phyloP scores from a whole-genome alignment of 2,888 invertebrate species.

The Scelioninae gen. 1 region DNA sequence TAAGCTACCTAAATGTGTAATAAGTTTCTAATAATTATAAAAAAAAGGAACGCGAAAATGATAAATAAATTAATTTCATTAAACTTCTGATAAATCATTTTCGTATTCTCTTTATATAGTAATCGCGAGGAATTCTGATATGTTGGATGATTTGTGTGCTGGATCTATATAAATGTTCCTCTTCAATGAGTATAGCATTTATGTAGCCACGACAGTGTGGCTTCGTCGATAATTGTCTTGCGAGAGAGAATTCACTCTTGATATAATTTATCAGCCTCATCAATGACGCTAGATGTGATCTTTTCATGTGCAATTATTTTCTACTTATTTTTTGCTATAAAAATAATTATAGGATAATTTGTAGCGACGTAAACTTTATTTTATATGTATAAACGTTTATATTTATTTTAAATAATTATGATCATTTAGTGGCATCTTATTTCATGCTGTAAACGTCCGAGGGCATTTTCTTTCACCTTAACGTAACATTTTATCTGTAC shows the following conservation, averaged over 20 bases:
- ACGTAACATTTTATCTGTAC: too few species aligned
- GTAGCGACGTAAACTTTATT: too few species aligned
- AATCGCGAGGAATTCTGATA: slow-evolving; percentile 29
- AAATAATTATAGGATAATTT: neutral
- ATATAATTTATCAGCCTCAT: slow-evolving; percentile 49
- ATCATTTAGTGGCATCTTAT: too few species aligned
- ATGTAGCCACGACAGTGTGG: slow-evolving; percentile 36
- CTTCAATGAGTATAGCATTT: slow-evolving; percentile 39
- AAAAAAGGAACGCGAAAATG: neutral
- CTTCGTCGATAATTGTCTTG: slow-evolving; percentile 54
- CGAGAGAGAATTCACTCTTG: slow-evolving; percentile 53
- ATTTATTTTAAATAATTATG: too few species aligned
- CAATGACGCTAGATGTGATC: slow-evolving; percentile 37
- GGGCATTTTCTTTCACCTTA: too few species aligned
- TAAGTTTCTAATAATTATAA: too few species aligned
- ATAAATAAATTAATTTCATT: slow-evolving; percentile 39
- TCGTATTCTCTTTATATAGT: slow-evolving; percentile 40
- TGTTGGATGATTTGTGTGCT: slow-evolving; percentile 27
- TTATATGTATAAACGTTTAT: too few species aligned
- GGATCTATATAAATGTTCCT: slow-evolving; percentile 38
- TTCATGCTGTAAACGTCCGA: too few species aligned
- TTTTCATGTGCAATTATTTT: slow-evolving; percentile 7
- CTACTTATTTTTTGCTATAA: neutral
- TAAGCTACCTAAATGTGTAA: too few species aligned
- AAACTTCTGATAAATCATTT: slow-evolving; percentile 27